Conservation (phyloP, 2,888 invertebrate species). For the Adineta ricciae region DNA sequence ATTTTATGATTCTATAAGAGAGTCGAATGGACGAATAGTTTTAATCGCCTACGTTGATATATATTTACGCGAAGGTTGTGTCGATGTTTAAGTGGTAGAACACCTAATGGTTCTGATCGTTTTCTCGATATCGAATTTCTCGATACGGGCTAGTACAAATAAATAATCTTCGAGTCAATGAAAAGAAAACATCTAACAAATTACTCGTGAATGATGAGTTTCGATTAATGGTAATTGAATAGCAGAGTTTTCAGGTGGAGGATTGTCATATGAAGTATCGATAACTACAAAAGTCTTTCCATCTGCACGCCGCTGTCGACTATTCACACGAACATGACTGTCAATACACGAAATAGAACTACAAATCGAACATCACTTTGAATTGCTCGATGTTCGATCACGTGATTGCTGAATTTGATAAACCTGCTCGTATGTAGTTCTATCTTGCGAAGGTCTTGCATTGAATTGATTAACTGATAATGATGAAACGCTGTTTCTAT, state of each 20-base stretch:
- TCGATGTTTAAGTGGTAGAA: background rate
- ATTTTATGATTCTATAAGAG: background rate
- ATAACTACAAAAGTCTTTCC: background rate
- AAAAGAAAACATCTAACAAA: background rate
- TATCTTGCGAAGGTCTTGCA: background rate
- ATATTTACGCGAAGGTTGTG: background rate
- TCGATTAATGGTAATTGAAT: constrained; percentile 46
- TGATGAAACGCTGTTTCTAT: background rate
- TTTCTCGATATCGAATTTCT: background rate
- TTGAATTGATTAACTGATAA: background rate
- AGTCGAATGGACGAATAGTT: no score
- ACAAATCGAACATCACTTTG: background rate
- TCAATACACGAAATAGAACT: no score
- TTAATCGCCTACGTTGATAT: background rate
- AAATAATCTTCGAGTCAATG: background rate
- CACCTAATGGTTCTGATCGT: background rate
- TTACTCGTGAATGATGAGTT: constrained; percentile 35
- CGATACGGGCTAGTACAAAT: background rate
- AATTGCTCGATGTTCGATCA: background rate
- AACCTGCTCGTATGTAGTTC: background rate
- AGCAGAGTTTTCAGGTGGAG: constrained; percentile 44
- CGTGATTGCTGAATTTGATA: background rate
- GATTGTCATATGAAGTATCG: constrained; percentile 41
- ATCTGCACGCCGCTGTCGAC: background rate
- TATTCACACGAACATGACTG: background rate